Evolutionary conservation across 2,888 invertebrate genomes (phyloP), one percentile per base, ranked within the genome.

Genomic region (Autographa gamma): DNA sequence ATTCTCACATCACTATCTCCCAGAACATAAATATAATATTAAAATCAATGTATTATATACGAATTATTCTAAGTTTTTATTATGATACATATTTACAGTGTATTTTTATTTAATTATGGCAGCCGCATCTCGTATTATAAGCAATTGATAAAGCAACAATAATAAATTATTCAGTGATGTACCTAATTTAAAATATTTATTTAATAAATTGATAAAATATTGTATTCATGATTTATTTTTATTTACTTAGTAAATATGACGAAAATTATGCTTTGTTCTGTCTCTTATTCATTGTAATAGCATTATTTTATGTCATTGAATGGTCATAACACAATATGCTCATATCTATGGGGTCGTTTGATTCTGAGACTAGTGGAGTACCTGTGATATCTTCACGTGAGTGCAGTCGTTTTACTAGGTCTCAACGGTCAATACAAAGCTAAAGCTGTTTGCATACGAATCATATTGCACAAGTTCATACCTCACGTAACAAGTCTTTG

Each of bases 1-100:
- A 52, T 16, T 34, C 18, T 25, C 41, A 66, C 43, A 48, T 76
- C 61, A 31, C 76, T 74, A 60, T 70, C 77, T 79, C 69, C 71
- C 38, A 60, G 66, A 73, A 48, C 66, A 60, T 81, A 61, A 71
- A n/a, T 18, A 34, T 82, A 61, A 73, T 76, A 75, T 79, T 63
- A 66, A 64, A 81, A 81, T 77, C 66, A 73, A 78, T 82, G 69
- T 82, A 82, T 38, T 66, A 58, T 65, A 63, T 67, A 38, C 9
- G 56, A 69, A 74, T 79, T 63, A 25, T 38, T 54, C 8, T 60
- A 63, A 62, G 58, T 76, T 74, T 60, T n/a, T n/a, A n/a, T n/a
- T 18, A 48, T 2, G 0, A 58, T 32, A 60, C 5, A 18, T 60
- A 34, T 38, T 13, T 43, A 38, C n/a, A 38, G 43, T 54, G 34